A percentile compares a stretch with the other conserved stretches of the same genome.
Conservation (phyloP, 2,113 vertebrate species). For the Sylvilagus bachmani region DNA sequence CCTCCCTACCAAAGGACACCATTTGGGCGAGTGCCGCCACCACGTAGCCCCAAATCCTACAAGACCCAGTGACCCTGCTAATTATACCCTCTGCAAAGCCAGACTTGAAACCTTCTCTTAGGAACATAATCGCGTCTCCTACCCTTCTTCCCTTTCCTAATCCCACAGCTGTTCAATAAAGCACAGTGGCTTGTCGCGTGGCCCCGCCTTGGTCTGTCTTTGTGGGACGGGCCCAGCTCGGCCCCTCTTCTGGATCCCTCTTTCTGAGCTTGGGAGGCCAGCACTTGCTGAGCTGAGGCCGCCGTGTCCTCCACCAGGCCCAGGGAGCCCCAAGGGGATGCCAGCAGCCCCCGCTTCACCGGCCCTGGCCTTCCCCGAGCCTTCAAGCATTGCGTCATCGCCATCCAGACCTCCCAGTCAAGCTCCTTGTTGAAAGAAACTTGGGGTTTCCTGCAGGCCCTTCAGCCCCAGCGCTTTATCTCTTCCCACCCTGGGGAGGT, state of each 20-base stretch:
- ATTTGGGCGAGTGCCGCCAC: background rate
- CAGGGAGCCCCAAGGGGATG: rapidly evolving
- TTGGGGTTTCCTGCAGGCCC: background rate
- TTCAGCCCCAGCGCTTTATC: background rate
- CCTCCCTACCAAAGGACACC: background rate
- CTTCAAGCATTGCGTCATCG: background rate
- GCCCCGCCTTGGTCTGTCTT: background rate
- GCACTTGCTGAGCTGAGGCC: background rate
- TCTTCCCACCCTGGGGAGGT: background rate
- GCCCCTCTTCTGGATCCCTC: background rate
- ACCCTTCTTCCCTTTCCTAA: slow-evolving; percentile 47
- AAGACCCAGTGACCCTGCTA: background rate
- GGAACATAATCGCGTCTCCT: background rate
- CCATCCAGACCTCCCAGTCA: background rate
- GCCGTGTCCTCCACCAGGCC: background rate
- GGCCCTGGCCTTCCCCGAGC: background rate
- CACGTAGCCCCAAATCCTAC: background rate
- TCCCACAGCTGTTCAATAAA: slow-evolving; percentile 71
- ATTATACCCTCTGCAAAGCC: slow-evolving; percentile 25
- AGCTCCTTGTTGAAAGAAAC: background rate
- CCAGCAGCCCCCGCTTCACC: background rate
- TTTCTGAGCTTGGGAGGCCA: background rate
- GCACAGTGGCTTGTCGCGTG: background rate
- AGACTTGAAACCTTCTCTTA: background rate
- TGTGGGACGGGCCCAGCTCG: background rate